These are phyloP conservation scores for Glaucidium brasilianum DNA, from an alignment of 2,113 vertebrate genomes.

Conservation along the genomic window DNA sequence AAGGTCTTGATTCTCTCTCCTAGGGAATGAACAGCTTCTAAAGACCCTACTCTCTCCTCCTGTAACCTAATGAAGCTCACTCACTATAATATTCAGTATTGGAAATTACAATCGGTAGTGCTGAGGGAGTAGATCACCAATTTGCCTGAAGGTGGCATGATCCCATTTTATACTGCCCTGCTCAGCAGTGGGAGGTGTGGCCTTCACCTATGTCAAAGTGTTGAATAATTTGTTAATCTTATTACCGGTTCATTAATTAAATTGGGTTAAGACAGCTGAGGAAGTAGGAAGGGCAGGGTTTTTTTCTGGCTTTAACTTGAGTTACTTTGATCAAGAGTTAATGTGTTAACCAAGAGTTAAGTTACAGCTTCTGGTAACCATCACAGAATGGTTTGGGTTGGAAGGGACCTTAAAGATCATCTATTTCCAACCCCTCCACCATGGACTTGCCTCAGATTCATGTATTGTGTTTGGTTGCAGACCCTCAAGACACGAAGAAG, in stretches of 20 bases:
- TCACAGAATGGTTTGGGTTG: too few species aligned
- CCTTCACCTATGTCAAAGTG: background rate
- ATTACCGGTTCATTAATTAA: background rate
- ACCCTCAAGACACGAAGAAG: background rate
- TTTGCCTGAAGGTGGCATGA: background rate
- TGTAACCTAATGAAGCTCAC: background rate
- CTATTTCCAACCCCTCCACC: too few species aligned
- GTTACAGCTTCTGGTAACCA: background rate
- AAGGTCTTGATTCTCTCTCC: background rate
- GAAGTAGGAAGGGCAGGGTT: background rate
- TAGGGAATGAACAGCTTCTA: background rate
- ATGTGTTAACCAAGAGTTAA: too few species aligned
- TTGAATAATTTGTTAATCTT: background rate
- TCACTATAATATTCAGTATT: background rate
- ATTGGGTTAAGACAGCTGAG: background rate
- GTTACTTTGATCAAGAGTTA: background rate
- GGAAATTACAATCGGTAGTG: rapidly evolving
- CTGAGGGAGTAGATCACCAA: background rate
- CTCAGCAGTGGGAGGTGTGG: background rate
- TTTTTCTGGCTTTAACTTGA: background rate
- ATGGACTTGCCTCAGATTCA: background rate
- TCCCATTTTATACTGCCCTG: background rate
- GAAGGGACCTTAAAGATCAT: too few species aligned
- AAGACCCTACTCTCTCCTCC: background rate
- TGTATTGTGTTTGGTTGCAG: background rate